Evolutionary conservation across 2,113 vertebrate genomes (phyloP), one percentile per base, ranked within the genome.

Genomic region (Colinus virginianus): DNA sequence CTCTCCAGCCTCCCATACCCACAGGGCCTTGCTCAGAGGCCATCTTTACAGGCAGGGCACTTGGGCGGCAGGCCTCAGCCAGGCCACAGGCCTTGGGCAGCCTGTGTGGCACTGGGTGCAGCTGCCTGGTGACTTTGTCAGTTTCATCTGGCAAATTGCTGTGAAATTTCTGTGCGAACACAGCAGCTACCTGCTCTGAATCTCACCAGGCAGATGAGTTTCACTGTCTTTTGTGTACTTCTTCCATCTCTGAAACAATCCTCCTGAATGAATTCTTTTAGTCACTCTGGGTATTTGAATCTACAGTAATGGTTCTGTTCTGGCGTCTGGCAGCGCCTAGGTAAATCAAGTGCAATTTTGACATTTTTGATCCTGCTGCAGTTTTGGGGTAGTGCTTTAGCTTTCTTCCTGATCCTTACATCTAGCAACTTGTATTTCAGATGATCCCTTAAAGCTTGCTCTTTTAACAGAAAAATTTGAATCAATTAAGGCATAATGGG

Each of bases 21-120:
- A 34, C 21, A 6, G 11, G 4, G 34, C 56, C 25, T 87, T 43
- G n/a, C 32, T 38, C 77, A 61, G n/a, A 59, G 16, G 72, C n/a
- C 43, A 18, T 18, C 53, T 19, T 46, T 66, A 42, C 69, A 6
- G 0, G 0, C 3, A 40, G 28, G 51, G 8, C 6, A 8, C 3
- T 7, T 2, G 1, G 16, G 13, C n/a, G 49, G 14, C 40, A 2
- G 3, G 40, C 67, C 7, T 1, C 9, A 34, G 55, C 11, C 5
- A 1, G 36, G 42, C 64, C 43, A 46, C 3, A 4, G 5, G 43
- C 0, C 0, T 25, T 42, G 42, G 9, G 0, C 2, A 4, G 1
- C n/a, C 19, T 15, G 23, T 0, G 1, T 10, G 0, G 10, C 23
- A 48, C 34, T 1, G 6, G 53, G 71, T 83, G 68, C 83, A 45